Evolutionary conservation across 2,113 vertebrate species (phyloP).

Genomic region (Alectura lathami): DNA sequence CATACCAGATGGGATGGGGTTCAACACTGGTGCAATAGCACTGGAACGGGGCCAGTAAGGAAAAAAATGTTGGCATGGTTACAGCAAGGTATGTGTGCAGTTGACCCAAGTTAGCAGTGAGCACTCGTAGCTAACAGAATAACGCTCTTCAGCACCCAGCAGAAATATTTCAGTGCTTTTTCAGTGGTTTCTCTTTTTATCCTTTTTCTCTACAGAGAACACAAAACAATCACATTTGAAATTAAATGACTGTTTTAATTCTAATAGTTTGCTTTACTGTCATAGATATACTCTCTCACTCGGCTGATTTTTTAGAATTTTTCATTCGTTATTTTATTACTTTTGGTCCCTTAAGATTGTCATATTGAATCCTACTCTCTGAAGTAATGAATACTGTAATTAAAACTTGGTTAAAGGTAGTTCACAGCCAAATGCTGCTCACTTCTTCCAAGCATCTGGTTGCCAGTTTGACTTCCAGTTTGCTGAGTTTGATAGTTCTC

Average conservation of each 20-base stretch:
- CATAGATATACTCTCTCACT: slow-evolving; percentile 3
- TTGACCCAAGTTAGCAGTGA: slow-evolving; percentile 4
- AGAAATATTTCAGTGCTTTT: background rate
- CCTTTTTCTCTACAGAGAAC: background rate
- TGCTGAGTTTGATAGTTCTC: slow-evolving; percentile 50
- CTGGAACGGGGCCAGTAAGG: background rate
- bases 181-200: background rate
- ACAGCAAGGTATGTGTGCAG: background rate
- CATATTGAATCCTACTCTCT: slow-evolving; percentile 48
- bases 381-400: slow-evolving; percentile 61
- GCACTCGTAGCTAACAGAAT: background rate
- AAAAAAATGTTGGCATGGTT: background rate
- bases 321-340: slow-evolving; percentile 60
- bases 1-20: slow-evolving; percentile 41
- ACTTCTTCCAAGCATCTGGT: slow-evolving; percentile 27
- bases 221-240: background rate
- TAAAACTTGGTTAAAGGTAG: slow-evolving; percentile 59
- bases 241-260: slow-evolving; percentile 19
- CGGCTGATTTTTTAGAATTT: slow-evolving; percentile 25
- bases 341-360: slow-evolving; percentile 35
- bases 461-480: slow-evolving; percentile 15
- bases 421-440: slow-evolving; percentile 15
- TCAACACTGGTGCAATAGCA: background rate
- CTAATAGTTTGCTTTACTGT: background rate
- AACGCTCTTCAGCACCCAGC: background rate